Evolutionary conservation across 1,140 invertebrate genomes (phyloP), one percentile per base, ranked within the genome.

Genomic region (Saxidomus purpurata): DNA sequence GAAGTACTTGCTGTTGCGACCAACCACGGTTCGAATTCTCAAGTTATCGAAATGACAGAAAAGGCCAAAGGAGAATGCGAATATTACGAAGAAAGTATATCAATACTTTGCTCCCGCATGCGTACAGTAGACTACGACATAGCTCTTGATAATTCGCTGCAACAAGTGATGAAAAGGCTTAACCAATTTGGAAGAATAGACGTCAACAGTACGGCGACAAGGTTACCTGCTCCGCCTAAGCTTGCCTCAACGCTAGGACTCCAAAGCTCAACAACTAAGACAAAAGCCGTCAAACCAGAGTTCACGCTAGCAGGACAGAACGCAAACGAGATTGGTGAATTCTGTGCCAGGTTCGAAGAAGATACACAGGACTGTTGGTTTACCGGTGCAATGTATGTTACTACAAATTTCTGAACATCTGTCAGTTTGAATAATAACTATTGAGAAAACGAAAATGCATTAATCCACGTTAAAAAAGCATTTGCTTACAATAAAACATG

Each of bases 341-440:
- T 89, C 25, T 83, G 81, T 83, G 87, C 80, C 22, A 38, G 87
- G 19, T 88, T 81, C 52, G 52, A 81, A 28, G 80, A 89, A 13
- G 87, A 89, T 52, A 31, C 55, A 19, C 38, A 84, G 36, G 80
- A 89, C 28, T 89, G 87, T 43, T 89, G 87, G 87, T 89, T 89
- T 47, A 89, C 87, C 9, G 87, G 87, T 2, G 87, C 87, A 28
- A 31, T n/a, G 38, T 79, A 55, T 55, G 76, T 55, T 25, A 34
- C 9, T 8, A 43, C 43, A n/a, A n/a, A n/a, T n/a, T n/a, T n/a
- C n/a, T n/a, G n/a, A n/a, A n/a, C n/a, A n/a, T n/a, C n/a, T n/a
- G n/a, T n/a, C n/a, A n/a, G n/a, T n/a, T n/a, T n/a, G n/a, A n/a
- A n/a, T n/a, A n/a, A n/a, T n/a, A n/a, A n/a, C n/a, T n/a, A n/a